A percentile compares a stretch with the other conserved stretches of the same genome.
These are phyloP conservation scores for Silurus aristotelis DNA, from an alignment of 2,797 vertebrate genomes.

Conservation along the genomic window DNA sequence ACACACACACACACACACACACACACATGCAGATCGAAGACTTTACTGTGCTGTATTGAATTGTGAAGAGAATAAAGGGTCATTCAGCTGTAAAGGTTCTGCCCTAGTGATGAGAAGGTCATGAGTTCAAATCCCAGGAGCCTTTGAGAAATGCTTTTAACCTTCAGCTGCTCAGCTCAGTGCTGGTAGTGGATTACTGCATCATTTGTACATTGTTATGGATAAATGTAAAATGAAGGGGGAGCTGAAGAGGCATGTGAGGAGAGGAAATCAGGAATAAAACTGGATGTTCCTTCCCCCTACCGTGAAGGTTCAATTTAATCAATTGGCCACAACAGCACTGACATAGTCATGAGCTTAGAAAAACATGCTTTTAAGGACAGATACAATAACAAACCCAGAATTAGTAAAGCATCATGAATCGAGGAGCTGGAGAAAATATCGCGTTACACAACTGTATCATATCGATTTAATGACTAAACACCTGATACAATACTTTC, in stretches of 20 bases:
- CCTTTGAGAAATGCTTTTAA: neutral
- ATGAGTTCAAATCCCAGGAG: slow-evolving; percentile 1
- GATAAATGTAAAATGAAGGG: neutral
- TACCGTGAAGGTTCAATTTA: neutral
- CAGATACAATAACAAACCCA: neutral
- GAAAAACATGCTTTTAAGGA: neutral
- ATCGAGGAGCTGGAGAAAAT: neutral
- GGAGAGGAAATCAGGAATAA: neutral
- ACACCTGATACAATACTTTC: neutral
- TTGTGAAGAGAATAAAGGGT: neutral
- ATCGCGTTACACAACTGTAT: neutral
- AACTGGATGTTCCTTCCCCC: neutral
- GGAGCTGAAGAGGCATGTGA: neutral
- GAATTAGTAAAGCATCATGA: neutral
- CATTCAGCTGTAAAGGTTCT: neutral
- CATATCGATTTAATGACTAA: neutral
- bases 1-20: neutral
- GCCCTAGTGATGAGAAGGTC: neutral
- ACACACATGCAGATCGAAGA: no score
- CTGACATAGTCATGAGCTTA: neutral
- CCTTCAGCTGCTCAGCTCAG: neutral
- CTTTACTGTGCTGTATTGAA: neutral
- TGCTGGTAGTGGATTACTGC: neutral
- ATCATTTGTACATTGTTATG: neutral
- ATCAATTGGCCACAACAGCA: neutral